These are phyloP conservation scores for Okamejei kenojei DNA, from an alignment of 2,797 vertebrate genomes.

Conservation along the genomic window DNA sequence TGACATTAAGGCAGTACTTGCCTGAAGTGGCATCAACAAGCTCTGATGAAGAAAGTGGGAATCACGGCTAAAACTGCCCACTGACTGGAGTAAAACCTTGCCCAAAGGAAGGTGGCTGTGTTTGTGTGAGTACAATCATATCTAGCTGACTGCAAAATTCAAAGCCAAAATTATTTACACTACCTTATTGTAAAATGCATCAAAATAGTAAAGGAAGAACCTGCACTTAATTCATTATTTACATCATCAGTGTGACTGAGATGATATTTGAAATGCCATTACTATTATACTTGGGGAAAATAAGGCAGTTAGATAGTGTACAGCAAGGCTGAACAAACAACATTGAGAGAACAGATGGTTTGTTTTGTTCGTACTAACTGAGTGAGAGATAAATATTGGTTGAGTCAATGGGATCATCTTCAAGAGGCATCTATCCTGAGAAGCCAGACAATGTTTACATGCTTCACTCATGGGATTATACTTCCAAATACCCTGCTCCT, in stretches of 20 bases:
- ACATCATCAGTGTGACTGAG: background rate
- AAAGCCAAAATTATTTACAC: background rate
- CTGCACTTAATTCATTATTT: background rate
- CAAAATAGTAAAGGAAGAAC: background rate
- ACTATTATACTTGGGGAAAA: background rate
- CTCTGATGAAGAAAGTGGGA: too few species aligned
- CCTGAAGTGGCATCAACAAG: too few species aligned
- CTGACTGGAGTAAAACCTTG: too few species aligned
- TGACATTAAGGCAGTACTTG: too few species aligned
- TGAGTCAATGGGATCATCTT: background rate
- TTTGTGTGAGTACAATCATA: too few species aligned
- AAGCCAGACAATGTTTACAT: background rate
- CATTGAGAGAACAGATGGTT: background rate
- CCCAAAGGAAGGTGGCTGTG: too few species aligned
- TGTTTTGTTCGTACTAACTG: background rate
- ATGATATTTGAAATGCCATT: background rate
- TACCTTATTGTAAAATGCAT: background rate
- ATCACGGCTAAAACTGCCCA: too few species aligned
- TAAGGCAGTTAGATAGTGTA: background rate
- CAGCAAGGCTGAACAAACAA: background rate
- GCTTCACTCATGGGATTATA: background rate
- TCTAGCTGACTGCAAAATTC: background rate
- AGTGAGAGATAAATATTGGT: background rate
- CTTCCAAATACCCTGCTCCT: background rate
- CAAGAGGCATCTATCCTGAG: background rate